Percentiles rank a stretch among this genome's conserved stretches.
These are phyloP conservation scores for Sturmia bella DNA, from an alignment of 2,888 invertebrate genomes.

Conservation along the genomic window DNA sequence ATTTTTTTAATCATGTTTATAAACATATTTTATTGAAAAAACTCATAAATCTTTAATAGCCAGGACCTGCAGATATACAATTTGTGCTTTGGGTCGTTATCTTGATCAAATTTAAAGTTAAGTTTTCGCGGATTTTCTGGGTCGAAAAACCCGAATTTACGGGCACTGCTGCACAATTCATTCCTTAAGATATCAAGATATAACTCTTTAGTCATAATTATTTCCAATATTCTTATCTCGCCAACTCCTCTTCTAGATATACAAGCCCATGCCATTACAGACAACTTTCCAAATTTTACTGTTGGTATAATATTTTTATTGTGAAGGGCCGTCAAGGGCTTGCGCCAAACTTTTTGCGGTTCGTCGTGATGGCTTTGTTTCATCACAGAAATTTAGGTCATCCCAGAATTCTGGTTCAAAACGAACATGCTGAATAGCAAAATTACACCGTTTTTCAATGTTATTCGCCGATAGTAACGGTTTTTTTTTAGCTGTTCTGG, in stretches of 20 bases:
- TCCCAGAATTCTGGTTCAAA: background rate
- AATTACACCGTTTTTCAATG: background rate
- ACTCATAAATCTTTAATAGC: no score
- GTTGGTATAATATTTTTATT: constrained; percentile 10
- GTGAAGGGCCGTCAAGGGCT: background rate
- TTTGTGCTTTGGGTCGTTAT: constrained; percentile 5
- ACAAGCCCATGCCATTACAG: background rate
- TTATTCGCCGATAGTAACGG: background rate
- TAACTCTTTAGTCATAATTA: background rate
- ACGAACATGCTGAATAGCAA: background rate
- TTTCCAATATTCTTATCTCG: background rate
- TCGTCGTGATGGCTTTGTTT: background rate
- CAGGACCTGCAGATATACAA: background rate
- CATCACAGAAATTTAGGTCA: background rate
- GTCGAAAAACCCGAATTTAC: background rate
- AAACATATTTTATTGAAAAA: no score
- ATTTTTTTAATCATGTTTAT: no score
- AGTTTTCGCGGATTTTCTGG: background rate
- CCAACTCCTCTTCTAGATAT: background rate
- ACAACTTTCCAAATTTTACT: constrained; percentile 1
- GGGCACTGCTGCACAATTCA: background rate
- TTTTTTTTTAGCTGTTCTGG: constrained; percentile 4
- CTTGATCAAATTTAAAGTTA: background rate
- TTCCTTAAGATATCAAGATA: background rate
- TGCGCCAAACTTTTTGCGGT: background rate